These are phyloP conservation scores for Macrochelys suwanniensis DNA, from an alignment of 2,797 vertebrate genomes.

Conservation along the genomic window DNA sequence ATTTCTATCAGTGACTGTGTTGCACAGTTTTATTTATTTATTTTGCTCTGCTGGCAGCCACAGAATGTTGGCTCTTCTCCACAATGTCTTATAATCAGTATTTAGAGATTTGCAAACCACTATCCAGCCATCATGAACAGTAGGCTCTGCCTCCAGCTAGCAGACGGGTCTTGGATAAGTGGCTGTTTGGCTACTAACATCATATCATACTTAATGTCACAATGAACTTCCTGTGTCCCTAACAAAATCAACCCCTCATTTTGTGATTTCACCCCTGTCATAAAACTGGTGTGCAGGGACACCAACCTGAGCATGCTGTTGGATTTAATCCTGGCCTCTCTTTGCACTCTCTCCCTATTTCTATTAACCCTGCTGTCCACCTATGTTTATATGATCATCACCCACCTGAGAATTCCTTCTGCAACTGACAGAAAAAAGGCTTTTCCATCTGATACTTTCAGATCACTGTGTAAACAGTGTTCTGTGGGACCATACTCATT, in stretches of 20 bases:
- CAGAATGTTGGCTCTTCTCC: not conserved
- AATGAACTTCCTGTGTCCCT: not conserved
- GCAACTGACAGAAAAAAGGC: not conserved
- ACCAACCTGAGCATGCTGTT: not conserved
- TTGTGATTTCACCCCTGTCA: conserved; percentile 9
- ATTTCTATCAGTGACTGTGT: conserved; percentile 11
- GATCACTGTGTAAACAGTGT: not conserved
- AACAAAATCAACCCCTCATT: conserved; percentile 12
- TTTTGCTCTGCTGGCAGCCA: not conserved
- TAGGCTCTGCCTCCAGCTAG: not conserved
- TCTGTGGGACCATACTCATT: not conserved
- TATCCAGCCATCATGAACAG: conserved; percentile 12
- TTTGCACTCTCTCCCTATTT: not conserved
- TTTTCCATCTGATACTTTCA: conserved; percentile 23
- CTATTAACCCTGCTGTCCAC: not conserved
- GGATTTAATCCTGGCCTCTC: not conserved
- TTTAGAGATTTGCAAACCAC: conserved; percentile 37
- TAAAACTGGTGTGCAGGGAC: not conserved
- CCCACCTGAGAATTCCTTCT: not conserved
- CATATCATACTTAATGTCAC: not conserved
- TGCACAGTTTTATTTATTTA: not conserved
- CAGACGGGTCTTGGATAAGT: not conserved
- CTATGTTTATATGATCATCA: not conserved
- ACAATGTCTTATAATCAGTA: conserved; percentile 34
- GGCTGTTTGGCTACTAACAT: not conserved